phyloP scores from a whole-genome alignment of 2,113 vertebrate species.

The Ciconia stormi region DNA sequence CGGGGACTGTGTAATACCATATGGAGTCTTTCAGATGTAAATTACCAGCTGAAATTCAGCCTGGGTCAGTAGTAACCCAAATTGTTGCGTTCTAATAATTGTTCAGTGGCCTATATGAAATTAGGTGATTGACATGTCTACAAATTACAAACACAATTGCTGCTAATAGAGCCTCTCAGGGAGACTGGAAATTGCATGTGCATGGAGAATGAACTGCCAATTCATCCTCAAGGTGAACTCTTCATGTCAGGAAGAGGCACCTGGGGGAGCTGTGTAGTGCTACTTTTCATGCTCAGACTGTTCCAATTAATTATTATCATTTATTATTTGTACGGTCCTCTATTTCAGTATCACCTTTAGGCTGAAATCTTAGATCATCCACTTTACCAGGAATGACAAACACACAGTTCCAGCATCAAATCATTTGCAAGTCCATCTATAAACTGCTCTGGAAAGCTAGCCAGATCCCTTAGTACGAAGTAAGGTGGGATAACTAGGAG shows the following conservation, averaged over 20 bases:
- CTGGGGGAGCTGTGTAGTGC: not conserved
- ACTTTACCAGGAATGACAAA: not conserved
- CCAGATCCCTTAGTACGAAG: not conserved
- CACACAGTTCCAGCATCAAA: not conserved
- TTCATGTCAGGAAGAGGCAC: slow-evolving; percentile 9
- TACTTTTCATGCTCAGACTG: slow-evolving; percentile 38
- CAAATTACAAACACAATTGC: slow-evolving; percentile 56
- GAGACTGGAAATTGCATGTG: slow-evolving; percentile 30
- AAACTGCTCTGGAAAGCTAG: not conserved
- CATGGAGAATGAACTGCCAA: slow-evolving; percentile 38
- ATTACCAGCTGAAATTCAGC: slow-evolving; percentile 57
- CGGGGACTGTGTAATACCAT: not conserved
- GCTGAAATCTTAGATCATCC: slow-evolving; percentile 19
- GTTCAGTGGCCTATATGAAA: slow-evolving; percentile 56
- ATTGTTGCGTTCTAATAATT: slow-evolving; percentile 54
- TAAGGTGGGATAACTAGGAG: not conserved
- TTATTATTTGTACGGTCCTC: slow-evolving; percentile 23
- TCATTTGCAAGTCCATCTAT: not conserved
- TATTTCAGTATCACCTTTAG: slow-evolving; percentile 10
- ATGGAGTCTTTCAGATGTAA: slow-evolving; percentile 62
- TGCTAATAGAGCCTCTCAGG: slow-evolving; percentile 44
- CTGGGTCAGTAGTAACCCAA: slow-evolving; percentile 56
- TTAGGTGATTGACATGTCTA: slow-evolving; percentile 57
- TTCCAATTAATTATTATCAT: slow-evolving; percentile 58
- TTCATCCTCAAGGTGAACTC: slow-evolving; percentile 59